Evolutionary conservation across 2,113 vertebrate species (phyloP).

Genomic region (Pseudolaguvia tuberculata): DNA sequence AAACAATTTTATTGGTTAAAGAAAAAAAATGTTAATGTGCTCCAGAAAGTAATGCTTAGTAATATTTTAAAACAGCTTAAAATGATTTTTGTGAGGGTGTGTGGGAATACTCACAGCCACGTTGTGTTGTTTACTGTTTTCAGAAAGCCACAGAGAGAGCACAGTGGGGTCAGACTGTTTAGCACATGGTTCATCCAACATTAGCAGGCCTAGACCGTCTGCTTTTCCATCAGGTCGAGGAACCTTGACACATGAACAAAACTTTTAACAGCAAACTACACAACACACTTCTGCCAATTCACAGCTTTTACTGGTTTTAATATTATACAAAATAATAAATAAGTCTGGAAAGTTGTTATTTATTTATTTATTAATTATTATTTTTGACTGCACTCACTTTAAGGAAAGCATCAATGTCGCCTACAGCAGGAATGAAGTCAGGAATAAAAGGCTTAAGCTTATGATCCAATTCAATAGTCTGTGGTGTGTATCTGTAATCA

Average conservation of each 20-base stretch:
- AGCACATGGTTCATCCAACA: conserved; percentile 88
- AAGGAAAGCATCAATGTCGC: conserved; percentile 94
- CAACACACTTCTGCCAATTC: background rate
- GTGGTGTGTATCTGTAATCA: conserved; percentile 78
- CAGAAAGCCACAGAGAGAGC: conserved; percentile 86
- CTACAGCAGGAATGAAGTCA: conserved; percentile 93
- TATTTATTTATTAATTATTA: too few species aligned
- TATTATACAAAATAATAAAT: background rate
- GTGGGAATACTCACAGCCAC: conserved; percentile 65
- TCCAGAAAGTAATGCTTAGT: background rate
- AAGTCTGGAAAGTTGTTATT: too few species aligned
- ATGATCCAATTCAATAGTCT: conserved; percentile 80
- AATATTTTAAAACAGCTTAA: background rate
- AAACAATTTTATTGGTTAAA: background rate
- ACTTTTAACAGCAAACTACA: background rate
- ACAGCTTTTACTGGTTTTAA: too few species aligned
- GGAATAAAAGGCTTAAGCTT: conserved; percentile 95
- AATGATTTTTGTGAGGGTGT: background rate
- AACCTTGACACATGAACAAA: conserved; percentile 66
- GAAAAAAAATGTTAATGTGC: background rate
- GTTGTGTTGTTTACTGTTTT: conserved; percentile 88
- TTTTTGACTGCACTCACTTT: conserved; percentile 71
- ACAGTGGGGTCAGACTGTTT: conserved; percentile 93
- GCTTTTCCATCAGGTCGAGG: conserved; percentile 78
- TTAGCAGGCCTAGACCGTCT: conserved; percentile 82